Evolutionary conservation across 2,888 invertebrate genomes (phyloP), one percentile per base, ranked within the genome.

Genomic region (Lycocerus yunnanus): DNA sequence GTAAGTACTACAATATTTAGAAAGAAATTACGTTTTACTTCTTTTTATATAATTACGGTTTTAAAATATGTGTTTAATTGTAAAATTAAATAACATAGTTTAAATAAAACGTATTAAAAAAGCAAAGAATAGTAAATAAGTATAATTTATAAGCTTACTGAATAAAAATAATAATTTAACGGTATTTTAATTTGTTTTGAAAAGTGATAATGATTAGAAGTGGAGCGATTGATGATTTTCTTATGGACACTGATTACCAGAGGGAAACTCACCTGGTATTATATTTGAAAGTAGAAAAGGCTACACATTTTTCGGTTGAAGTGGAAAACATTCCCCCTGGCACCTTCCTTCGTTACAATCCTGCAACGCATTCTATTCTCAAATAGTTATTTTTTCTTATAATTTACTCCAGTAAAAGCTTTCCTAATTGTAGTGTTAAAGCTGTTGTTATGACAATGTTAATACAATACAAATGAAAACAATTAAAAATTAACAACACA

Each of bases 321-420:
- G 88, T 85, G 90, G 90, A 87, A 90, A 89, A 88, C 90, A 90
- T 88, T 90, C 90, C 86, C 90, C 90, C 84, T 88, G 89, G 85
- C 90, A 89, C 87, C 84, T 80, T 82, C 85, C 84, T 80, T 82
- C 80, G 82, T 84, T 85, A 85, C 83, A 84, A 81, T 85, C 87
- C 87, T 87, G 87, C 82, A 87, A 86, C 81, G 83, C 80, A 84
- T 79, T 81, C 78, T 79, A 78, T 72, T 71, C 77, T 74, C 74
- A 77, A 74, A 73, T 71, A 63, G 43, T 66, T 70, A 16, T 68
- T 60, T 71, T 66, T 67, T 73, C 60, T 69, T 60, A 69, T 66
- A 59, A 61, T 65, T 14, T 63, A 67, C 69, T n/a, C 75, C 72
- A 68, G 24, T 58, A 68, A 69, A 67, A 72, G 72, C 72, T 71